Percentiles rank a stretch among this genome's conserved stretches.
These are phyloP conservation scores for Paramisgurnus dabryanus DNA, from an alignment of 2,113 vertebrate genomes.

Conservation along the genomic window DNA sequence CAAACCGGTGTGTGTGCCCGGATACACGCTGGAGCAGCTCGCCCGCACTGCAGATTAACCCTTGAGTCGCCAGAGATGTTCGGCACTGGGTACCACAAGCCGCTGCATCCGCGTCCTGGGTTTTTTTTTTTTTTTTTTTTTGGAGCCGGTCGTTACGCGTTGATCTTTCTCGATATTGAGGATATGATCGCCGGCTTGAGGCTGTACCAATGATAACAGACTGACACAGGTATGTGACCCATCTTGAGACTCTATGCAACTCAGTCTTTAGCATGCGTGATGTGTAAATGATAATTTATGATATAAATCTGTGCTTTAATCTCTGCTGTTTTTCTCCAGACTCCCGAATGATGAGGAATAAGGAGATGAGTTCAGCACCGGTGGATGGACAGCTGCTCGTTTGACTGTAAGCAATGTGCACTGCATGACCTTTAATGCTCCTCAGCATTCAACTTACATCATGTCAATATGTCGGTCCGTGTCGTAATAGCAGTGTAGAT, in stretches of 20 bases:
- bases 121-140: not conserved
- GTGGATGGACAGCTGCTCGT: conserved; percentile 39
- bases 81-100: conserved; percentile 67
- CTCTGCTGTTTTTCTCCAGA: not conserved
- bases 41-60: conserved; percentile 85
- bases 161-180: not conserved
- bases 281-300: not conserved
- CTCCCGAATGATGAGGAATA: not conserved
- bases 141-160: not conserved
- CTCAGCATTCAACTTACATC: not conserved
- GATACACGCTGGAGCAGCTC: conserved; percentile 77
- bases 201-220: not conserved
- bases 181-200: not conserved
- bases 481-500: not conserved
- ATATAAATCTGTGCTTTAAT: not conserved
- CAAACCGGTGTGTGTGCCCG: conserved; percentile 78
- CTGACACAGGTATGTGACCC: conserved; percentile 49
- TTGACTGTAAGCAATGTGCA: conserved; percentile 20
- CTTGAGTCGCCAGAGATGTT: conserved; percentile 67
- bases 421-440: conserved; percentile 16
- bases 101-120: conserved; percentile 19
- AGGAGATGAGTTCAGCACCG: conserved; percentile 31
- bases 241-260: conserved; percentile 41
- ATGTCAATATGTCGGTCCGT: not conserved
- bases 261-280: not conserved